Conservation (phyloP, 2,113 vertebrate genomes). For the Cryptotis parvus region DNA sequence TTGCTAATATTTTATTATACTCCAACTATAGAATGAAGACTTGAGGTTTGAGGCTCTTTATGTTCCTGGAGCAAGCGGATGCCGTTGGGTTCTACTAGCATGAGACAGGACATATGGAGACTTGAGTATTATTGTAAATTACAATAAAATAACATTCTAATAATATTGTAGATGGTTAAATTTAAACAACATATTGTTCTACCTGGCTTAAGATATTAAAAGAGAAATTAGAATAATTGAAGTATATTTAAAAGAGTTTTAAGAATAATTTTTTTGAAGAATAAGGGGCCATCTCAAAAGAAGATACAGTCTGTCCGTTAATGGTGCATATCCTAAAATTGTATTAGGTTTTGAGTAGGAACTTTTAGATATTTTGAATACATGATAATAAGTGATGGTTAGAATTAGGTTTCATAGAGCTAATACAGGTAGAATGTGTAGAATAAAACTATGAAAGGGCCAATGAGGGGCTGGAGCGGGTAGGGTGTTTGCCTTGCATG, state of each 20-base stretch:
- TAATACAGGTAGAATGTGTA: neutral
- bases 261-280: neutral
- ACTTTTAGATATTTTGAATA: neutral
- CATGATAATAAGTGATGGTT: neutral
- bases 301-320: neutral
- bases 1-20: neutral
- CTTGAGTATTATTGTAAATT: too few relatives aligned
- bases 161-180: neutral
- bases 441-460: neutral
- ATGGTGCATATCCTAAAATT: too few relatives aligned
- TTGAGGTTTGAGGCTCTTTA: too few relatives aligned
- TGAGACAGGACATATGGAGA: too few relatives aligned
- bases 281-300: fast-evolving
- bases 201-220: neutral
- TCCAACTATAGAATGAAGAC: too few relatives aligned
- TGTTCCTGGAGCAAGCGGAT: too few relatives aligned
- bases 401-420: neutral
- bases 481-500: too few relatives aligned
- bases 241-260: too few relatives aligned
- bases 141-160: too few relatives aligned
- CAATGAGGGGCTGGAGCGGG: too few relatives aligned
- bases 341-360: neutral
- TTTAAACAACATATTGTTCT: conserved; percentile 6
- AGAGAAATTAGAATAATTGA: neutral
- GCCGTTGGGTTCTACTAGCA: too few relatives aligned